Evolutionary conservation across 1,140 invertebrate species (phyloP).

Genomic region (Aphis craccivora): DNA sequence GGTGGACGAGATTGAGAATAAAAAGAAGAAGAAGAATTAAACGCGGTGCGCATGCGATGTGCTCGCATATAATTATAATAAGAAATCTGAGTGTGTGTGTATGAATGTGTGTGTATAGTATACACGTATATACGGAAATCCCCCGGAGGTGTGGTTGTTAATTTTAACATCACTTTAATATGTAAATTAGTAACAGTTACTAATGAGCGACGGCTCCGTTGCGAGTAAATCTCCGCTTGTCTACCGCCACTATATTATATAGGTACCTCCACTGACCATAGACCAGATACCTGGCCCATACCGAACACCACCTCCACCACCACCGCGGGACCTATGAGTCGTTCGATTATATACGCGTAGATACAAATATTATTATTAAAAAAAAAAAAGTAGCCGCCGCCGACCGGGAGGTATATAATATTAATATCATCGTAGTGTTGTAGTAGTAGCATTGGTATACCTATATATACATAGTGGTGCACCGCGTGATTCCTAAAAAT

Average conservation of each 20-base stretch:
- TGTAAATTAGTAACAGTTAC: conserved; percentile 56
- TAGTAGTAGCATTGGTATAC: background rate
- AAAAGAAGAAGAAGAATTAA: conserved; percentile 26
- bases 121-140: background rate
- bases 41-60: background rate
- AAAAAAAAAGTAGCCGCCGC: conserved; percentile 32
- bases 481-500: conserved; percentile 37
- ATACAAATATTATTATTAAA: conserved; percentile 9
- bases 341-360: conserved; percentile 12
- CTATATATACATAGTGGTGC: background rate
- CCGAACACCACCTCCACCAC: background rate
- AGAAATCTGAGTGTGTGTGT: conserved; percentile 31
- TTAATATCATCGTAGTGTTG: background rate
- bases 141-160: conserved; percentile 55
- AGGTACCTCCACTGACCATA: background rate
- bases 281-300: background rate
- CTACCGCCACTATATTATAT: background rate
- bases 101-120: background rate
- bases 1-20: background rate
- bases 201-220: conserved; percentile 39
- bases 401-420: background rate
- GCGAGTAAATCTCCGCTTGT: conserved; percentile 36
- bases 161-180: conserved; percentile 58
- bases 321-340: conserved; percentile 19
- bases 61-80: conserved; percentile 54